These are phyloP conservation scores for Zaprionus bogoriensis DNA, from an alignment of 2,888 invertebrate genomes.

Conservation along the genomic window DNA sequence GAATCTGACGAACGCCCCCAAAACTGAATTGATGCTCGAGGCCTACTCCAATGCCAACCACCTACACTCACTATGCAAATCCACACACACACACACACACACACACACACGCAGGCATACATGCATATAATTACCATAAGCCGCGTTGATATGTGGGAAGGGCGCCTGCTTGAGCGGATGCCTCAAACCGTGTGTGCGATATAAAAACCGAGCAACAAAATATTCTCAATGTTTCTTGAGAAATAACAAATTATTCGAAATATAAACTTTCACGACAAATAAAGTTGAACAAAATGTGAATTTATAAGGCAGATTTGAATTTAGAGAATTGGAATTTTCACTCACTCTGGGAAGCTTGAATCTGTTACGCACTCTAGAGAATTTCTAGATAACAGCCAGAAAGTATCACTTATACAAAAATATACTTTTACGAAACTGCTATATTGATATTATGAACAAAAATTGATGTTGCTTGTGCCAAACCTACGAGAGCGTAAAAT, in stretches of 20 bases:
- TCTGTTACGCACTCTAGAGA: too few species aligned
- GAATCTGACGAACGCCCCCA: conserved; percentile 2
- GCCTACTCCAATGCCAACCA: conserved; percentile 28
- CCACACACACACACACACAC: too few species aligned
- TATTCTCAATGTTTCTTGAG: too few species aligned
- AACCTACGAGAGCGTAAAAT: conserved; percentile 29
- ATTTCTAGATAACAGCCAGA: too few species aligned
- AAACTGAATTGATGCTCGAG: neutral
- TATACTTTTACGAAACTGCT: too few species aligned
- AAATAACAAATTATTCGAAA: neutral
- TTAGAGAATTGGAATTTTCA: neutral
- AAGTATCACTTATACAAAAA: too few species aligned
- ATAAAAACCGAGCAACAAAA: too few species aligned
- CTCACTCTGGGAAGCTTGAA: too few species aligned
- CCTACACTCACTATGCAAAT: conserved; percentile 11
- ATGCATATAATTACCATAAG: neutral
- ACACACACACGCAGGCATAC: too few species aligned
- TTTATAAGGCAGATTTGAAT: neutral
- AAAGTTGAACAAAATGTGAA: neutral
- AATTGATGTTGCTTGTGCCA: neutral
- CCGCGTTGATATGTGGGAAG: neutral
- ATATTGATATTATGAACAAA: too few species aligned
- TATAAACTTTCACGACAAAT: neutral
- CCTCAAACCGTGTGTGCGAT: neutral
- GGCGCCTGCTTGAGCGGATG: neutral